These are phyloP conservation scores for Poecilobothrus nobilitatus DNA, from an alignment of 2,888 invertebrate species.

Conservation along the genomic window DNA sequence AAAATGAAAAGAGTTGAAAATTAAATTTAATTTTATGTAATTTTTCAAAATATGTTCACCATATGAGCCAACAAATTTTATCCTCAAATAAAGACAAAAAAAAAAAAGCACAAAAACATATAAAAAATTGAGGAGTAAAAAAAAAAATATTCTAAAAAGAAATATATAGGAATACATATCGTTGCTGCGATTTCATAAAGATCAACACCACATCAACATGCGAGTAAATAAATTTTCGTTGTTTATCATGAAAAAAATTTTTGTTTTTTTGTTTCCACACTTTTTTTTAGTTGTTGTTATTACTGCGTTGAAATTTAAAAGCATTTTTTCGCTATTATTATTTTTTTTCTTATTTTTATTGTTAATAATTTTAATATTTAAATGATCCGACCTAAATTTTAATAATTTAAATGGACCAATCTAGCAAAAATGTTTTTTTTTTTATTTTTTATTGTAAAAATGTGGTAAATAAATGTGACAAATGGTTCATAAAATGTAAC, in stretches of 20 bases:
- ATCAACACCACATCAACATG: slow-evolving; percentile 1
- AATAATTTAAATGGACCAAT: too few species aligned
- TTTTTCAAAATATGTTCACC: slow-evolving; percentile 6
- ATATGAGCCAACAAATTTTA: slow-evolving; percentile 6
- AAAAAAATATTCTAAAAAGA: background rate
- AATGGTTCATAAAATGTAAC: too few species aligned
- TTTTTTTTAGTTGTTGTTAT: too few species aligned
- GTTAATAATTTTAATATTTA: too few species aligned
- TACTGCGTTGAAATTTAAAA: too few species aligned
- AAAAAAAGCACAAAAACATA: background rate
- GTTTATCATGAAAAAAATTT: background rate
- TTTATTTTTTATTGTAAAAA: too few species aligned
- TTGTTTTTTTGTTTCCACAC: background rate
- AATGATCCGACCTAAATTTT: too few species aligned
- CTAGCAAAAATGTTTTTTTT: too few species aligned
- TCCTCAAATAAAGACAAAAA: background rate
- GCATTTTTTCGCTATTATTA: too few species aligned
- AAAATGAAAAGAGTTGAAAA: background rate
- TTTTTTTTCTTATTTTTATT: too few species aligned
- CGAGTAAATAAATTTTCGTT: slow-evolving; percentile 1
- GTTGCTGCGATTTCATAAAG: background rate
- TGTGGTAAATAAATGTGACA: too few species aligned
- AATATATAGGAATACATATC: background rate
- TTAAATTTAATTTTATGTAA: slow-evolving; percentile 6
- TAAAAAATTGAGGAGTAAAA: background rate